Percentiles rank a stretch among this genome's conserved stretches.
Evolutionary conservation across 2,797 vertebrate species (phyloP).

Genomic region (Danio aesculapii): DNA sequence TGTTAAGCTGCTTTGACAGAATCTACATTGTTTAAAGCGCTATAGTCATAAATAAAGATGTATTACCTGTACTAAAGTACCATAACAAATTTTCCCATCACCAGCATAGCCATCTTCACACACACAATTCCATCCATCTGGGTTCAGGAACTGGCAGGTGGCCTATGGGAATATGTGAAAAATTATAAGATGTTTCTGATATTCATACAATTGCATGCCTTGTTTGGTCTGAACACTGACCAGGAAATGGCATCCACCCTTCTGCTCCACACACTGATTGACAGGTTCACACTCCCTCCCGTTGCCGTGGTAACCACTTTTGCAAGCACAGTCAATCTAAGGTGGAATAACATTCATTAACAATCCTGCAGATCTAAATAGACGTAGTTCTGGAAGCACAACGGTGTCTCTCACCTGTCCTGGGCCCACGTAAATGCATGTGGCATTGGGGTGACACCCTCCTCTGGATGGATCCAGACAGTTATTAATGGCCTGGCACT

Average conservation of each 20-base stretch:
- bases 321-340: constrained; percentile 91
- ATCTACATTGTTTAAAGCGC: no score
- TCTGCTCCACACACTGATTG: constrained; percentile 82
- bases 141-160: constrained; percentile 76
- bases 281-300: constrained; percentile 85
- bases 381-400: neutral
- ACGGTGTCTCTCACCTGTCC: constrained; percentile 83
- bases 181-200: neutral
- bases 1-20: no score
- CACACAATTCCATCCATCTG: constrained; percentile 84
- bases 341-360: neutral
- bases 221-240: constrained; percentile 74
- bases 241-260: constrained; percentile 85
- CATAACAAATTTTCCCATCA: constrained; percentile 86
- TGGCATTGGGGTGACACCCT: constrained; percentile 86
- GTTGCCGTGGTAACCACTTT: constrained; percentile 84
- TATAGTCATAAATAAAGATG: no score
- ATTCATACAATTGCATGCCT: neutral
- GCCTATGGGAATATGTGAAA: constrained; percentile 77
- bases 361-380: neutral
- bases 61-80: constrained; percentile 81
- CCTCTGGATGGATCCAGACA: constrained; percentile 77
- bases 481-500: constrained; percentile 88
- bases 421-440: constrained; percentile 88
- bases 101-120: constrained; percentile 85